Evolutionary conservation across 2,797 vertebrate genomes (phyloP).

Genomic region (Catharus ustulatus): DNA sequence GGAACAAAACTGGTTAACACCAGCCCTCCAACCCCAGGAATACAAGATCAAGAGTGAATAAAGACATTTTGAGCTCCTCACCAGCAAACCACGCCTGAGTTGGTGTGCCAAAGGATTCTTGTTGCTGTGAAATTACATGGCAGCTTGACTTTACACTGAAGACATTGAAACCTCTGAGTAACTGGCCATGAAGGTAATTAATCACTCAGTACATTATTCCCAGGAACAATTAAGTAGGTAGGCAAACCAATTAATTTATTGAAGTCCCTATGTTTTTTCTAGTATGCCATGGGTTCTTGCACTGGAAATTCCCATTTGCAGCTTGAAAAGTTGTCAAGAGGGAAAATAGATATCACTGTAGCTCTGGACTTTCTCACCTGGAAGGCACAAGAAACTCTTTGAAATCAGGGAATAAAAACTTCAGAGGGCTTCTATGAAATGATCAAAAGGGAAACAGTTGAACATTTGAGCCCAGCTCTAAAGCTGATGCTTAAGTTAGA

Average conservation of each 20-base stretch:
- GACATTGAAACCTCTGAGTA: neutral
- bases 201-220: constrained; percentile 8
- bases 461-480: neutral
- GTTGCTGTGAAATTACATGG: neutral
- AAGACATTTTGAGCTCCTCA: neutral
- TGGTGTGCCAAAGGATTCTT: neutral
- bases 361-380: constrained; percentile 24
- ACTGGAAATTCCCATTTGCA: constrained; percentile 1
- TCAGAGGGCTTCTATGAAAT: neutral
- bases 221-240: neutral
- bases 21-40: neutral
- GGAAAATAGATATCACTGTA: neutral
- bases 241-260: constrained; percentile 8
- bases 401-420: constrained; percentile 45
- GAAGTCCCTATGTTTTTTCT: neutral
- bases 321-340: neutral
- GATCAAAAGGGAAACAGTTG: constrained; percentile 38
- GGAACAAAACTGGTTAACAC: neutral
- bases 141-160: neutral
- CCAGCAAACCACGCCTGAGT: neutral
- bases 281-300: neutral
- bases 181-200: constrained; percentile 26
- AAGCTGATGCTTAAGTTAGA: constrained; percentile 2
- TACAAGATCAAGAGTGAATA: neutral
- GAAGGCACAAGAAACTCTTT: constrained; percentile 30